phyloP scores from a whole-genome alignment of 2,797 vertebrate species.

The Aldrovandia affinis region DNA sequence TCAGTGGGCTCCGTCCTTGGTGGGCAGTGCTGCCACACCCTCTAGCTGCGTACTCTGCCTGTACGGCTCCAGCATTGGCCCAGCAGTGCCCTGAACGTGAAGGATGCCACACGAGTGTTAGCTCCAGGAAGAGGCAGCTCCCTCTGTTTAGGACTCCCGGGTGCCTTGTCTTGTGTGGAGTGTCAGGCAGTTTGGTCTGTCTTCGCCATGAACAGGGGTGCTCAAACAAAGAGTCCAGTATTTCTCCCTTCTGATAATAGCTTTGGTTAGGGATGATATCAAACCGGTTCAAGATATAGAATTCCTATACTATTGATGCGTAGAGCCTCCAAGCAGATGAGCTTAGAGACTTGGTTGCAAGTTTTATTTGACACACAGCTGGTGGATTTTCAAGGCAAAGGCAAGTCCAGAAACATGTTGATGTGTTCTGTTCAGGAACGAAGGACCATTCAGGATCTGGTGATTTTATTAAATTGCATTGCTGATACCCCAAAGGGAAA shows the following conservation, averaged over 20 bases:
- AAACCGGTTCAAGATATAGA: background rate
- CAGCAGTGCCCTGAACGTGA: background rate
- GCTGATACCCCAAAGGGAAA: too few relatives aligned
- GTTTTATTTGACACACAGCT: background rate
- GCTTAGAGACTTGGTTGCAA: background rate
- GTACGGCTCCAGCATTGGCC: background rate
- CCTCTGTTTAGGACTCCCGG: background rate
- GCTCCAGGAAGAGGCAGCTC: background rate
- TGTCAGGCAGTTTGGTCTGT: background rate
- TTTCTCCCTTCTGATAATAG: background rate
- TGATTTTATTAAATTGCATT: background rate
- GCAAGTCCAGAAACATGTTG: too few relatives aligned
- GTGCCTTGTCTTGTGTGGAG: background rate
- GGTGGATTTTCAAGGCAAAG: too few relatives aligned
- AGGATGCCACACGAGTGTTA: background rate
- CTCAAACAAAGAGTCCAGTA: too few relatives aligned
- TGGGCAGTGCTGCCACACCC: background rate
- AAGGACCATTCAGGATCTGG: background rate
- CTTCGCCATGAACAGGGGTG: background rate
- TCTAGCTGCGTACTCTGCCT: background rate
- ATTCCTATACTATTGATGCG: background rate
- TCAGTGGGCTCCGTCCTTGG: background rate
- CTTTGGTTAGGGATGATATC: background rate
- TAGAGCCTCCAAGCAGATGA: background rate
- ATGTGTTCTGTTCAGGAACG: background rate